Conservation (phyloP, 2,113 vertebrate species). For the Takifugu flavidus region DNA sequence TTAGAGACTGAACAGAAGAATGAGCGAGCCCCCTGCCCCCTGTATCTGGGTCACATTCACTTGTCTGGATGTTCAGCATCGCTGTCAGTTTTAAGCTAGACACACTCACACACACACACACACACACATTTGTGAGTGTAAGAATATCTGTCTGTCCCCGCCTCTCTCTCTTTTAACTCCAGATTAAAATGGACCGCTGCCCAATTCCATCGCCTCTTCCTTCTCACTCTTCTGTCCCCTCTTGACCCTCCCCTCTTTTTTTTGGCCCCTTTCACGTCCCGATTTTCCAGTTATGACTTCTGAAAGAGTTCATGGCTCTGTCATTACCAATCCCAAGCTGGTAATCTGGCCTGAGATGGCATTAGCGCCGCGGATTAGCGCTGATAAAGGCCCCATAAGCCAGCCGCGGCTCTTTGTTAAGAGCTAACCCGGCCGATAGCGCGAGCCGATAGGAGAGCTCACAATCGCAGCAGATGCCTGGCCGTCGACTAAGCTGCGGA, state of each 20-base stretch:
- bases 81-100: slow-evolving; percentile 48
- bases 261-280: slow-evolving; percentile 44
- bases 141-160: slow-evolving; percentile 29
- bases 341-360: slow-evolving; percentile 78
- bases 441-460: slow-evolving; percentile 46
- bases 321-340: slow-evolving; percentile 73
- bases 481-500: slow-evolving; percentile 51
- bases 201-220: slow-evolving; percentile 36
- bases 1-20: not conserved
- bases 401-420: slow-evolving; percentile 72
- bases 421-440: slow-evolving; percentile 66
- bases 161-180: slow-evolving; percentile 30
- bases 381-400: slow-evolving; percentile 77
- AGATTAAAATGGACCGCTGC: slow-evolving; percentile 67
- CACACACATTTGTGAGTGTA: slow-evolving; percentile 28
- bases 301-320: slow-evolving; percentile 73
- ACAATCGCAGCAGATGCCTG: slow-evolving; percentile 53
- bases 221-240: slow-evolving; percentile 26
- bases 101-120: slow-evolving; percentile 9
- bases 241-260: not conserved
- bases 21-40: not conserved
- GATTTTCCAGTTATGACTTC: slow-evolving; percentile 70
- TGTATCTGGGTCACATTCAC: slow-evolving; percentile 63
- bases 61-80: slow-evolving; percentile 45
- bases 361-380: slow-evolving; percentile 74